Base-by-base conservation (phyloP, 2,113 vertebrate species). In the Monopterus albus region DNA sequence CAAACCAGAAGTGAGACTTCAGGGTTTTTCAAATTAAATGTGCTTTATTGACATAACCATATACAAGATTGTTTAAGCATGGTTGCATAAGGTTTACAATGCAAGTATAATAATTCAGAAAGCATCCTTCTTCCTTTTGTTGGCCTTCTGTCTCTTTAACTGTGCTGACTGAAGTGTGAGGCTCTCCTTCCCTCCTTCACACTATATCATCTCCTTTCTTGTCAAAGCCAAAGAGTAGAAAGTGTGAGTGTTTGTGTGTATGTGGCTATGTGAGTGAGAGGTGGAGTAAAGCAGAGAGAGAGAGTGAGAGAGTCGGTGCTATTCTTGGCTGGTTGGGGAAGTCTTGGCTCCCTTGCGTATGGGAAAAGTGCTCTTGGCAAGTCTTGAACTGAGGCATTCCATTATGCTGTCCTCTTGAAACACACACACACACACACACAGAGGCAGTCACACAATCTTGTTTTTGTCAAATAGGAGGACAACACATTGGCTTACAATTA, bases 351-450 rank as follows among this genome's bases (percentile, higher is more conserved):
- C 72, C 58, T 47, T 53, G 84, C 72, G 88, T 87, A 93, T 93
- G 92, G 91, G 92, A 93, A 93, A 92, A 92, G 88, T 91, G 91
- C 87, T 93, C 78, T 91, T 93, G 92, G 92, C 91, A 88, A 84
- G 75, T 82, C 78, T 84, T 51, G 58, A 85, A 74, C 80, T 60
- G 42, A 85, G 81, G 85, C 88, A 90, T 92, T 92, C 91, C 91
- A 91, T 91, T 91, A 88, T 91, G 86, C 79, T 88, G 79, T 85
- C 73, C 77, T 78, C 80, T 88, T 69, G 52, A 88, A 82, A 79
- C 73, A 70, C 71, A 51, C 75, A 80, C 76, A 61, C 68, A 81
- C 47, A 33, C 42, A 60, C 52, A 60, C 45, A 55, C 49, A 62
- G 28, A 63, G 36, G 53, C 45, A 67, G 28, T 77, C 72, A 85